These are phyloP conservation scores for Desoria tigrina DNA, from an alignment of 2,888 invertebrate genomes.

Conservation along the genomic window DNA sequence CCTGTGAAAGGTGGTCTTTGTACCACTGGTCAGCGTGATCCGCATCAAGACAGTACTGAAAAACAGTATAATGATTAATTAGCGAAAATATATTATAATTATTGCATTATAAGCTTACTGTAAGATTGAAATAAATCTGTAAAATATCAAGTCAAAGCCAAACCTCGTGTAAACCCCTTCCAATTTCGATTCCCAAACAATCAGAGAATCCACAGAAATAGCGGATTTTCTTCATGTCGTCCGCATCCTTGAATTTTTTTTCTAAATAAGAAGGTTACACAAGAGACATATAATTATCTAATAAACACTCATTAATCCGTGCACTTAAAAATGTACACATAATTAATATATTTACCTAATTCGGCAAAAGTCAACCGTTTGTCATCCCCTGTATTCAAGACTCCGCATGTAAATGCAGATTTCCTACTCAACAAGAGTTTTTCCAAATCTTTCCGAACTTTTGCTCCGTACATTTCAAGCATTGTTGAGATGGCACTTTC, in stretches of 20 bases:
- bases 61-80: too few relatives aligned
- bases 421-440: constrained; percentile 3
- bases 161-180: constrained; percentile 32
- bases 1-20: too few relatives aligned
- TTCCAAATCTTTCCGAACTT: constrained; percentile 5
- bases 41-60: constrained; percentile 34
- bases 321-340: too few relatives aligned
- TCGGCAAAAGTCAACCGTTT: constrained; percentile 21
- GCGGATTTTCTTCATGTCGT: constrained; percentile 22
- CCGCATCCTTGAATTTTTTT: constrained; percentile 21
- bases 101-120: too few relatives aligned
- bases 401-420: background rate
- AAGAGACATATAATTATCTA: too few relatives aligned
- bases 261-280: constrained; percentile 15
- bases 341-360: constrained; percentile 19
- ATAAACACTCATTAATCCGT: too few relatives aligned
- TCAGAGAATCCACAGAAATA: constrained; percentile 24
- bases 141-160: too few relatives aligned
- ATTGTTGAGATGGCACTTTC: background rate
- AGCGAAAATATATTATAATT: too few relatives aligned
- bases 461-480: background rate
- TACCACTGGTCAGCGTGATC: constrained; percentile 25
- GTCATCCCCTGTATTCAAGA: background rate
- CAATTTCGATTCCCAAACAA: constrained; percentile 19
- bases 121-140: too few relatives aligned